Conservation (phyloP, 2,888 invertebrate species). For the Cantharis rustica region DNA sequence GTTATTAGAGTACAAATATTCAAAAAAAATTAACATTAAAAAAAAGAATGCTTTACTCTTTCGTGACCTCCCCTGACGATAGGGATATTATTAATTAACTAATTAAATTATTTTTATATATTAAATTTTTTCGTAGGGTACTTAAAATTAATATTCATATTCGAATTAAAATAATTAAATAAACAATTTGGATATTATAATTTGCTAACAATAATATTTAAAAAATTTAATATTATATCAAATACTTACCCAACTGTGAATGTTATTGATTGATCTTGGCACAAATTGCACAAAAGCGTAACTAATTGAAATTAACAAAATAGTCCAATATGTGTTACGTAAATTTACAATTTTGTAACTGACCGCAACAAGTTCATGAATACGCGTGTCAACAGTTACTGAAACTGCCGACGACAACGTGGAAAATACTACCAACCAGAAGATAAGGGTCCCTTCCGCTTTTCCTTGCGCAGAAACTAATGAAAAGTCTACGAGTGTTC, state of each 20-base stretch:
- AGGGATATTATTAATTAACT: neutral
- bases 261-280: neutral
- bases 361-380: neutral
- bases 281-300: neutral
- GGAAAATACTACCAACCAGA: neutral
- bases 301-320: neutral
- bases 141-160: neutral
- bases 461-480: slow-evolving; percentile 1
- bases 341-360: neutral
- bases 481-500: neutral
- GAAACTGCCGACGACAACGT: neutral
- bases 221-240: neutral
- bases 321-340: neutral
- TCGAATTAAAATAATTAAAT: too few species aligned
- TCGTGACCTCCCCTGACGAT: neutral
- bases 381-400: slow-evolving; percentile 1
- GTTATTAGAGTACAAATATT: too few species aligned
- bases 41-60: neutral
- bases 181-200: neutral
- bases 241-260: neutral
- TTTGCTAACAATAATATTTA: neutral
- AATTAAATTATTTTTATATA: neutral
- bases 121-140: neutral
- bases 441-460: slow-evolving; percentile 3
- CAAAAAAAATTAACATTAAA: neutral